phyloP scores from a whole-genome alignment of 2,888 invertebrate genomes.

The Scaptomyza caliginosa region DNA sequence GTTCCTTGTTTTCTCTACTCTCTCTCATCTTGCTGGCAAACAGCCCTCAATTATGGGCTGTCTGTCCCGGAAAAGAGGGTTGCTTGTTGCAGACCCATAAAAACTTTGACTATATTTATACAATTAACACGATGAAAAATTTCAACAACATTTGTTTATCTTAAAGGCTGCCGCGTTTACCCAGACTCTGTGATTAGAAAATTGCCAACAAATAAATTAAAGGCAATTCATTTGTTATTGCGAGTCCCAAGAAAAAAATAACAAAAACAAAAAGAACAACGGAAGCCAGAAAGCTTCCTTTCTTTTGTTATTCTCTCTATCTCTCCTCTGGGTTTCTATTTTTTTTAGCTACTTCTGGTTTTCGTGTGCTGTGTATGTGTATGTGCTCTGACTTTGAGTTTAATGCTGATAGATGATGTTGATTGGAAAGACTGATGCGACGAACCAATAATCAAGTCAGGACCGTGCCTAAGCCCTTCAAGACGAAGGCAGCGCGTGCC shows the following conservation, averaged over 20 bases:
- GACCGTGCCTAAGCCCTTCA: conserved; percentile 68
- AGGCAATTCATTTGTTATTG: conserved; percentile 48
- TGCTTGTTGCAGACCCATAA: conserved; percentile 63
- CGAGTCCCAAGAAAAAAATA: too few relatives aligned
- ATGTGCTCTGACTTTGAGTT: conserved; percentile 49
- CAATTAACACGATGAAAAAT: conserved; percentile 67
- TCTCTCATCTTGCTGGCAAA: background rate
- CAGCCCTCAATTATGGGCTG: conserved; percentile 58
- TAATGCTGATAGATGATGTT: conserved; percentile 75
- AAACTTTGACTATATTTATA: conserved; percentile 74
- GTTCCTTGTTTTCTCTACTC: conserved; percentile 13
- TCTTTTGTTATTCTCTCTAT: conserved; percentile 27
- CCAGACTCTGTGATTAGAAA: conserved; percentile 62
- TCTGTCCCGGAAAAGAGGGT: conserved; percentile 45
- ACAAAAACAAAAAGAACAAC: conserved; percentile 11
- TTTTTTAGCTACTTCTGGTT: conserved; percentile 28
- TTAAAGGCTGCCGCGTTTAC: conserved; percentile 56
- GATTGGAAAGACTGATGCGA: conserved; percentile 77
- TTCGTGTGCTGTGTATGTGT: conserved; percentile 16
- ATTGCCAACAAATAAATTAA: conserved; percentile 74
- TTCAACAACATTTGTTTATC: conserved; percentile 67
- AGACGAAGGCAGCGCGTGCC: conserved; percentile 57
- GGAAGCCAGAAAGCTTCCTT: conserved; percentile 40
- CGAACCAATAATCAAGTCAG: conserved; percentile 76
- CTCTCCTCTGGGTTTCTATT: conserved; percentile 15